Base-by-base conservation (phyloP, 2,888 invertebrate species). In the Oligia latruncula region DNA sequence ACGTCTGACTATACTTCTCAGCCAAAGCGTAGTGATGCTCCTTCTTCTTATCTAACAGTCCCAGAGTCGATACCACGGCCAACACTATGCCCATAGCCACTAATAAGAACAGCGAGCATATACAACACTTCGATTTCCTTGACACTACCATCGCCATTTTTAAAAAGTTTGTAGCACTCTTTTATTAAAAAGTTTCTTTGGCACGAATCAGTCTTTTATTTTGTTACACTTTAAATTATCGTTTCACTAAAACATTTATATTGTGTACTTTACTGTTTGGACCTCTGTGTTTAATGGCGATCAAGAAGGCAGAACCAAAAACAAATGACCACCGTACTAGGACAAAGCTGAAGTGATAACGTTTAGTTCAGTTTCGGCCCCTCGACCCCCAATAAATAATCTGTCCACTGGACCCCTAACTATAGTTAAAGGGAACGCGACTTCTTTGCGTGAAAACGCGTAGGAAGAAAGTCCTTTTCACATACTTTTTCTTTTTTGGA, bases 131-230 rank as follows among this genome's bases (percentile, higher is more conserved):
- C 0, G 95, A 93, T 84, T 94, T 95, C 52, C 90, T 91, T 1
- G 96, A 95, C 76, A 95, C 93, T 13, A 96, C 95, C 95, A 96
- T 96, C 74, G 96, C 96, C 96, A 96, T 96, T 73, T 81, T 75
- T 17, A 6, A 46, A 64, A 73, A 81, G 71, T 79, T 82, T 83
- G 35, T 72, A 66, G 74, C 79, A 73, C 87, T 82, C 49, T 74
- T 79, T 52, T 82, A 52, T 40, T 55, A 83, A 17, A 70, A 68
- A 71, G 72, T 75, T 77, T 78, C 35, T 90, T 83, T 88, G 85
- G 85, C 88, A 89, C 86, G 67, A 76, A 72, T 85, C 86, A 89
- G 90, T 89, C 86, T 88, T 88, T 71, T 84, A 58, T 79, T 83
- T 79, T 52, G 4, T 62, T 49, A 55, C 55, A 84, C 81, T 78